These are phyloP conservation scores for Xiphorhynchus erythropygius DNA, from an alignment of 2,797 vertebrate species.

Conservation along the genomic window DNA sequence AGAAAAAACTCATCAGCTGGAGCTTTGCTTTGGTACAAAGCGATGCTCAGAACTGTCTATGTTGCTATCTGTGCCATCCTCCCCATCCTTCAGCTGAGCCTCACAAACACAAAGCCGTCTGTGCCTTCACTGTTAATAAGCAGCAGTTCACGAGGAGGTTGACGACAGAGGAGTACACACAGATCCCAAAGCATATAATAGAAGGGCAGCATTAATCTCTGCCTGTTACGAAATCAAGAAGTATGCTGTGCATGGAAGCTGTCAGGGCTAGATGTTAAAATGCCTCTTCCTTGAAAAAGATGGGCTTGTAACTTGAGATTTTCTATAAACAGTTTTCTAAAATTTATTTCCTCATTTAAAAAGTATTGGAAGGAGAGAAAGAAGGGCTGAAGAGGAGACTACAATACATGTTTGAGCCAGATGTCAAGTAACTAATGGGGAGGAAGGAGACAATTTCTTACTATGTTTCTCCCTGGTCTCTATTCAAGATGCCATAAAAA, in stretches of 20 bases:
- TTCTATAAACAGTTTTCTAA: background rate
- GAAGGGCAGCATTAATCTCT: slow-evolving; percentile 58
- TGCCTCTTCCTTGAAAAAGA: background rate
- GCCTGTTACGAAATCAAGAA: slow-evolving; percentile 36
- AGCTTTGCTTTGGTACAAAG: slow-evolving; percentile 25
- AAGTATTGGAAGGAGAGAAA: background rate
- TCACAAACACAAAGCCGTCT: slow-evolving; percentile 50
- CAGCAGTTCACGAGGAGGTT: slow-evolving; percentile 43
- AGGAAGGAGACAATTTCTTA: slow-evolving; percentile 26
- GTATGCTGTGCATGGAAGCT: slow-evolving; percentile 1
- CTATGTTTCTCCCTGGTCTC: background rate
- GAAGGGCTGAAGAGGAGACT: background rate
- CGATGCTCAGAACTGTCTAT: background rate
- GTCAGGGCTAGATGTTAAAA: background rate
- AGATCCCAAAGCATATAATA: slow-evolving; percentile 57
- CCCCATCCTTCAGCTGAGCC: slow-evolving; percentile 22
- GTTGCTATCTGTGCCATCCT: slow-evolving; percentile 29
- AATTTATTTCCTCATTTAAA: background rate
- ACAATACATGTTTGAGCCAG: background rate
- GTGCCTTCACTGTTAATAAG: slow-evolving; percentile 43
- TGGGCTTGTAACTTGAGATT: background rate
- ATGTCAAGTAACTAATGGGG: background rate
- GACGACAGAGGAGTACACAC: slow-evolving; percentile 44
- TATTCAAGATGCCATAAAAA: background rate
- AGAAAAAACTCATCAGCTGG: background rate